phyloP scores from a whole-genome alignment of 2,797 vertebrate species.

The Chaetodon trifasciatus region DNA sequence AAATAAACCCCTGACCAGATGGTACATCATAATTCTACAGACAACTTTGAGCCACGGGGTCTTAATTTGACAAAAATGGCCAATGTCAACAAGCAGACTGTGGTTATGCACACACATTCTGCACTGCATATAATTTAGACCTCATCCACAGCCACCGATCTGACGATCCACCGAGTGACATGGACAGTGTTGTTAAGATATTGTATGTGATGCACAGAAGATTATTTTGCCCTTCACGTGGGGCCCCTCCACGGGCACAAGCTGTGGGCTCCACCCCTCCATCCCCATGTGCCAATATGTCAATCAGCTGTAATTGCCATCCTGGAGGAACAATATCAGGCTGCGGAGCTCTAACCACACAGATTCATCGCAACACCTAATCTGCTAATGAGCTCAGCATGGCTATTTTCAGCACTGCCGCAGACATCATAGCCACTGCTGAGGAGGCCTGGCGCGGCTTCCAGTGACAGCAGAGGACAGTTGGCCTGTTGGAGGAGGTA shows the following conservation, averaged over 20 bases:
- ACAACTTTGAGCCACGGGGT: constrained; percentile 14
- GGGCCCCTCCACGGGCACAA: constrained; percentile 81
- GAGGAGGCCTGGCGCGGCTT: constrained; percentile 80
- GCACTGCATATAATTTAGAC: neutral
- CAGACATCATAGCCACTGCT: constrained; percentile 74
- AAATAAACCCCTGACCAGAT: constrained; percentile 5
- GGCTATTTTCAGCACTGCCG: constrained; percentile 88
- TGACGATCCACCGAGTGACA: no score
- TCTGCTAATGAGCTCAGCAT: constrained; percentile 93
- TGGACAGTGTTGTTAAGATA: constrained; percentile 37
- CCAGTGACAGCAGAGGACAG: constrained; percentile 90
- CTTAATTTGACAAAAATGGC: constrained; percentile 5
- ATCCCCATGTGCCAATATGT: constrained; percentile 90
- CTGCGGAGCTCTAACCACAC: constrained; percentile 86
- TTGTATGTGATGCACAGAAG: constrained; percentile 67
- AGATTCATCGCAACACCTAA: constrained; percentile 92
- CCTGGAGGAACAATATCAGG: constrained; percentile 90
- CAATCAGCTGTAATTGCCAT: constrained; percentile 95
- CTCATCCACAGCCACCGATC: constrained; percentile 9
- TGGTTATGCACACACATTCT: neutral
- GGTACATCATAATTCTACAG: constrained; percentile 41
- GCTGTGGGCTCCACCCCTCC: constrained; percentile 81
- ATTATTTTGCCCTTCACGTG: constrained; percentile 89
- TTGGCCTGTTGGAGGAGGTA: constrained; percentile 73
- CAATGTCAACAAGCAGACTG: constrained; percentile 11